Percentiles rank a stretch among this genome's conserved stretches.
phyloP scores from a whole-genome alignment of 2,888 invertebrate species.

The Tenthredo distinguenda region DNA sequence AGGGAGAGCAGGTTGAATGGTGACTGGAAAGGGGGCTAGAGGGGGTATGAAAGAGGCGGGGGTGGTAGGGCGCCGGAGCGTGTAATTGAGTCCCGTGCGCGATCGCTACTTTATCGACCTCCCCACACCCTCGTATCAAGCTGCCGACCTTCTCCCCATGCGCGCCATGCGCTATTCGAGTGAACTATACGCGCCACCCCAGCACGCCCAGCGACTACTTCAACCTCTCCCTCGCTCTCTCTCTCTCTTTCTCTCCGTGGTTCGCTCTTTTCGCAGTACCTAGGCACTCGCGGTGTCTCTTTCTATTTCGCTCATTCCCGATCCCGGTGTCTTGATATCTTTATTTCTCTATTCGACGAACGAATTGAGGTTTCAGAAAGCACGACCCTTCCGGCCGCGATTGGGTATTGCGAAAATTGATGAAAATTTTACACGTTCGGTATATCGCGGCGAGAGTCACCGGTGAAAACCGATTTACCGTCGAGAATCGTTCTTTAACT shows the following conservation, averaged over 20 bases:
- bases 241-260: slow-evolving; percentile 28
- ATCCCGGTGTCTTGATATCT: not conserved
- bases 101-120: slow-evolving; percentile 78
- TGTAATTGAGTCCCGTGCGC: slow-evolving; percentile 77
- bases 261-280: slow-evolving; percentile 25
- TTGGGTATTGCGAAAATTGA: slow-evolving; percentile 71
- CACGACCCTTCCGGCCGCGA: slow-evolving; percentile 56
- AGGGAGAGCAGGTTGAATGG: slow-evolving; percentile 64
- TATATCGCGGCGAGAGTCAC: not conserved
- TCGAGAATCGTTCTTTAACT: not conserved
- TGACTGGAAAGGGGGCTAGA: slow-evolving; percentile 61
- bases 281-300: slow-evolving; percentile 20
- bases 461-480: slow-evolving; percentile 37
- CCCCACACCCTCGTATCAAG: slow-evolving; percentile 63
- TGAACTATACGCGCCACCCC: slow-evolving; percentile 56
- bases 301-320: slow-evolving; percentile 14
- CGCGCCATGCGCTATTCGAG: slow-evolving; percentile 44
- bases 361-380: slow-evolving; percentile 47
- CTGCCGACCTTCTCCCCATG: slow-evolving; percentile 43
- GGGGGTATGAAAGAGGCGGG: slow-evolving; percentile 56
- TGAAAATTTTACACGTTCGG: slow-evolving; percentile 62
- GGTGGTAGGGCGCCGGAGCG: slow-evolving; percentile 72
- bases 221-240: slow-evolving; percentile 55
- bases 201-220: slow-evolving; percentile 58
- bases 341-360: slow-evolving; percentile 17